Base-by-base conservation (phyloP, 2,113 vertebrate genomes). In the Propithecus coquereli region DNA sequence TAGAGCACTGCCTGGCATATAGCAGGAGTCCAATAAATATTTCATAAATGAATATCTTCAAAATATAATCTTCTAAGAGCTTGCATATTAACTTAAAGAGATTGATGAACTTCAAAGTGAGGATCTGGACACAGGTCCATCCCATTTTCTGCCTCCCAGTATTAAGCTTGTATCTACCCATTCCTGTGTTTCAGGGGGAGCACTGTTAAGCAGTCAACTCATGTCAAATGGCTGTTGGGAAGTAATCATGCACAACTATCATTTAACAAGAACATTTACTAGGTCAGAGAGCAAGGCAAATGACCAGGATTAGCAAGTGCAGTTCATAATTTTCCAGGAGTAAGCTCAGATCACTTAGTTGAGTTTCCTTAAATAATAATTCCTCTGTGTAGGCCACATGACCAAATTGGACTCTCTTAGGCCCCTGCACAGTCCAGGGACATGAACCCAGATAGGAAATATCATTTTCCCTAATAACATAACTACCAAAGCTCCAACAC, bases 301-400 rank as follows among this genome's bases (percentile, higher is more conserved):
- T 5, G 76, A 23, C 65, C 52, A 74, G 66, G 47, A 66, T 80
- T 71, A 95, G 70, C 65, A 47, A 91, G 17, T 0, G 0, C 10
- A 13, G 52, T 65, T 81, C 6, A 0, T 18, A 17, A 70, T 37
- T 94, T 92, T 92, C 87, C 90, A 77, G 66, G 9, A 47, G 65
- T 25, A 81, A 87, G 57, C 66, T 85, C 61, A 70, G 83, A 32
- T 77, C 89, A 14, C 76, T 61, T n/a, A 70, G 77, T 59, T 57
- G 71, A 54, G 63, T 86, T 92, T 94, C 96, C 90, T 83, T 94
- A 95, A 96, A 97, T 74, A 96, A 57, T 30, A 23, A 71, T 68
- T 61, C 68, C 59, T 84, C 80, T 40, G 10, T n/a, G 11, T 34
- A 16, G 66, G 71, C 25, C 92, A 79, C 68, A 71, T 65, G 80